Evolutionary conservation across 2,113 vertebrate genomes (phyloP).

Genomic region (Cephalopholis sonnerati): DNA sequence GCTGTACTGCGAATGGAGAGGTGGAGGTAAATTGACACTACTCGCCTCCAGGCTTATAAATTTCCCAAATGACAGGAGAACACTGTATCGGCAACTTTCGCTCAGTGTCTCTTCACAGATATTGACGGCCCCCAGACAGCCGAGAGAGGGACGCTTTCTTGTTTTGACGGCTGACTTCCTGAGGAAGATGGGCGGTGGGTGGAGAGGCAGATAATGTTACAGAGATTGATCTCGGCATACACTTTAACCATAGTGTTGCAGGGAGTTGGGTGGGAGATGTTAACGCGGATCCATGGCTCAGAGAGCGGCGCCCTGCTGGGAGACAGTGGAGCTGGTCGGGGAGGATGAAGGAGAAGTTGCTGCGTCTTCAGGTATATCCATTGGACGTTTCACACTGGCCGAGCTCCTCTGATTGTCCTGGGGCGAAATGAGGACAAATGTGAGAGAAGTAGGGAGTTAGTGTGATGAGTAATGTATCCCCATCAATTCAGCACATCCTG

Average conservation of each 20-base stretch:
- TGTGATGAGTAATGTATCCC: neutral
- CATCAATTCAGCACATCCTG: conserved; percentile 4
- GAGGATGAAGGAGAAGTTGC: conserved; percentile 27
- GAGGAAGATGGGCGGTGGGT: conserved; percentile 47
- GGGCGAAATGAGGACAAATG: conserved; percentile 35
- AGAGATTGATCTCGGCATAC: conserved; percentile 42
- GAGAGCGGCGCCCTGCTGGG: conserved; percentile 43
- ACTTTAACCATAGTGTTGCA: conserved; percentile 76
- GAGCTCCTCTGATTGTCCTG: conserved; percentile 68
- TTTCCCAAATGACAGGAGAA: conserved; percentile 23
- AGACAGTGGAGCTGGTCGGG: conserved; percentile 16
- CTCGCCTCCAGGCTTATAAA: conserved; percentile 27
- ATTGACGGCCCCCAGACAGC: conserved; percentile 51
- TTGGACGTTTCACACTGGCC: conserved; percentile 40
- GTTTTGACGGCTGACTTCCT: conserved; percentile 59
- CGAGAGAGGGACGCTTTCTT: conserved; percentile 49
- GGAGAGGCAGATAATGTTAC: conserved; percentile 59
- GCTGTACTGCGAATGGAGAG: conserved; percentile 15
- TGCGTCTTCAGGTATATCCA: conserved; percentile 75
- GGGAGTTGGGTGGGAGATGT: conserved; percentile 46
- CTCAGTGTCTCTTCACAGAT: conserved; percentile 56
- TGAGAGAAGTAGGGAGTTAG: conserved; percentile 26
- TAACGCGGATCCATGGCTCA: conserved; percentile 66
- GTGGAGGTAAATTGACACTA: conserved; percentile 7
- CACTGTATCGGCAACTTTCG: conserved; percentile 28